These are phyloP conservation scores for Aegotheles bennettii DNA, from an alignment of 2,113 vertebrate genomes.

Conservation along the genomic window DNA sequence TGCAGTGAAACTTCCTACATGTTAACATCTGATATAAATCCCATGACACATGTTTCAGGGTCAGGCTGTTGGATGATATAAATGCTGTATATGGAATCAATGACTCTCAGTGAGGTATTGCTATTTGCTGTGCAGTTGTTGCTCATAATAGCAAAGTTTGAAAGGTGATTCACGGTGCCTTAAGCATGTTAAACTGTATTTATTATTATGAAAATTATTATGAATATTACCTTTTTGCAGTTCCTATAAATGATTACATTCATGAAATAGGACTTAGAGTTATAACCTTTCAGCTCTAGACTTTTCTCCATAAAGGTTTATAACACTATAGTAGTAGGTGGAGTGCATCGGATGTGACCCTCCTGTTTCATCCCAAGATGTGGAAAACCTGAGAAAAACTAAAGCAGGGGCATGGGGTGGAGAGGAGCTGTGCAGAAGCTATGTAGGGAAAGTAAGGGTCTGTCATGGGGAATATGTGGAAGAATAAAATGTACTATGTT, in stretches of 20 bases:
- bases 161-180: neutral
- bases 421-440: neutral
- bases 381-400: neutral
- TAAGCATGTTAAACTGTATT: constrained; percentile 1
- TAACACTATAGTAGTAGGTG: neutral
- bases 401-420: accelerated
- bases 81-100: neutral
- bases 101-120: neutral
- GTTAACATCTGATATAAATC: constrained; percentile 35
- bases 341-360: neutral
- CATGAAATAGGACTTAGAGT: neutral
- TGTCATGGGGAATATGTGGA: neutral
- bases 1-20: neutral
- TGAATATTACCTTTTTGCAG: neutral
- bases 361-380: neutral
- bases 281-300: neutral
- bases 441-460: neutral
- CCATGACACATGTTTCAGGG: neutral
- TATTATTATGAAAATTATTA: neutral
- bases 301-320: neutral
- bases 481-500: neutral
- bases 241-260: neutral
- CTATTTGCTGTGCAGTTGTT: neutral
- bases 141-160: neutral
- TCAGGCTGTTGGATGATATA: constrained; percentile 25